Conservation (phyloP, 2,797 vertebrate species). For the Gouania willdenowi region DNA sequence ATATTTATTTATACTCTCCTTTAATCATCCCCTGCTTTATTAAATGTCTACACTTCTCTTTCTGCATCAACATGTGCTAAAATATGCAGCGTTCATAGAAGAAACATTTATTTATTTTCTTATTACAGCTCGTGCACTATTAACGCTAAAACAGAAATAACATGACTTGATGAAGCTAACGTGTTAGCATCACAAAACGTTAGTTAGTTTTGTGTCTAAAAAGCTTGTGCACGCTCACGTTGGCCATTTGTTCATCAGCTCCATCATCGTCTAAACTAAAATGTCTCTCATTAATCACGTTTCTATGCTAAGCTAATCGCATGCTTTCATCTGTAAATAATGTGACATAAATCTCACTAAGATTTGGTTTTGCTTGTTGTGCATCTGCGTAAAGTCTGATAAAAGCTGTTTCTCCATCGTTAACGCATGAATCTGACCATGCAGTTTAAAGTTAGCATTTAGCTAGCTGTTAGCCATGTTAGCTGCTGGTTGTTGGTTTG, state of each 20-base stretch:
- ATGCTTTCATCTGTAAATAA: constrained; percentile 72
- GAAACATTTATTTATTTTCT: constrained; percentile 58
- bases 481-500: too few relatives aligned
- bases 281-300: constrained; percentile 31
- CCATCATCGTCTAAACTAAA: constrained; percentile 13
- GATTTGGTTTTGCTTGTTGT: constrained; percentile 32
- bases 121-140: constrained; percentile 57
- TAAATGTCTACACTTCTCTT: too few relatives aligned
- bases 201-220: too few relatives aligned
- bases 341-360: constrained; percentile 15
- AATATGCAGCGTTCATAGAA: constrained; percentile 49
- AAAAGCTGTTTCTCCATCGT: background rate
- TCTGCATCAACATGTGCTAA: constrained; percentile 51
- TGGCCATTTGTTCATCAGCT: constrained; percentile 30
- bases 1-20: too few relatives aligned
- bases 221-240: too few relatives aligned
- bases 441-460: background rate
- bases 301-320: constrained; percentile 42
- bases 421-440: constrained; percentile 2
- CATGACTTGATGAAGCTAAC: too few relatives aligned
- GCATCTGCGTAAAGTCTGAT: too few relatives aligned
- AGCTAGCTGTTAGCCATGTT: too few relatives aligned
- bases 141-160: constrained; percentile 46
- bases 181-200: too few relatives aligned
- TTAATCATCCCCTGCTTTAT: too few relatives aligned